Evolutionary conservation across 2,113 vertebrate genomes (phyloP), one percentile per base, ranked within the genome.

Genomic region (Notothenia rossii): DNA sequence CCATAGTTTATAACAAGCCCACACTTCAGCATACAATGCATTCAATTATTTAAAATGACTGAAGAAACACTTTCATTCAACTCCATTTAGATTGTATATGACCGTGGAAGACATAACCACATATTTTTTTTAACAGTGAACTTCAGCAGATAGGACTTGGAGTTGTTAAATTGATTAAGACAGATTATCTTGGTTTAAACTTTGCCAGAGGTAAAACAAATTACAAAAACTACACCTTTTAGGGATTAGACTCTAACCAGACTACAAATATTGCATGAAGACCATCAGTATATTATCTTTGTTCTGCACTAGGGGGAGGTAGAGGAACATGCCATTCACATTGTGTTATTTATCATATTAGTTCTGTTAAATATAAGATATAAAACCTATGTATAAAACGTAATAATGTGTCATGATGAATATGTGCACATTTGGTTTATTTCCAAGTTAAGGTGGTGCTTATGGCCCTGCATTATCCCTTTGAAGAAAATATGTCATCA

Each of bases 291-390:
- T 29, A 13, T 12, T 50, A 54, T 40, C n/a, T 25, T 25, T 5
- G 2, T 59, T 54, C 6, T 45, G 10, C 90, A 91, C 72, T 62
- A 89, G 90, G 36, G 78, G 86, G 85, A 33, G 88, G 0, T 55
- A 67, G 54, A 82, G 79, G 43, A 61, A 33, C 66, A 71, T 54
- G 15, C 1, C 36, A 22, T 2, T 36, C 2, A 67, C 56, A 53
- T n/a, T 50, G 4, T 22, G 0, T 10, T 10, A 5, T 4, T 4
- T 3, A 12, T 15, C 0, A 51, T 40, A 9, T 17, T 43, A 6
- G 17, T 43, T 55, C 13, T 29, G 51, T 15, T 62, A n/a, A 61
- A 11, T 12, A 46, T 4, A 25, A 6, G 7, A 61, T 22, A 50
- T 10, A 29, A 10, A 56, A 10, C 1, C 25, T 29, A 29, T 29